Evolutionary conservation across 2,888 invertebrate genomes (phyloP), one percentile per base, ranked within the genome.

Genomic region (Ashinkailepas kermadecensis): DNA sequence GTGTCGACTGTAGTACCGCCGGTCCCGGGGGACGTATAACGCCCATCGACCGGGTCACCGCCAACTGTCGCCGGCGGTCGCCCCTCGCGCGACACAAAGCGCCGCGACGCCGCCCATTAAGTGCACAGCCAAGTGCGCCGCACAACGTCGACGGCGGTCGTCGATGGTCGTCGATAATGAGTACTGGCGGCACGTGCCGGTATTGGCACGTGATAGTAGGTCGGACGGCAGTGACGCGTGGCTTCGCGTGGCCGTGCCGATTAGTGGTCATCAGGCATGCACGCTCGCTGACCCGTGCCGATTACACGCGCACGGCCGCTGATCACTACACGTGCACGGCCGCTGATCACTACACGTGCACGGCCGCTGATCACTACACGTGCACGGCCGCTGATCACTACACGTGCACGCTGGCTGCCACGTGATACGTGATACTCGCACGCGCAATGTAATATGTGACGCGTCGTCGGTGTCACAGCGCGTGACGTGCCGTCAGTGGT

Each of bases 21-120:
- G 39, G 11, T 56, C 74, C 23, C 74, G 21, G 21, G 74, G 74
- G 74, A 56, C 74, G 74, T 56, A 74, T 74, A 74, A 74, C 74
- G 21, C 74, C 74, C 9, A 74, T 74, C 74, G 74, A 74, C 54
- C 74, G 56, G 23, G 25, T 39, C 39, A 8, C 11, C 39, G 39
- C 54, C 74, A 74, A 74, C 74, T 74, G 74, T 74, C 74, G 74
- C 54, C 54, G 74, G 21, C 54, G 59, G 59, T 7, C 59, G 12
- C 15, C 59, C 59, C 11, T 59, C 59, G 15, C 21, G 56, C 70
- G 1, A 6, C 70, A 70, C 70, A 74, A 74, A 74, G 74, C 39
- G 21, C 56, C 74, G 54, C 70, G 54, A 3, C 54, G 39, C 15
- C 15, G 18, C 67, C 9, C 67, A 25, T 67, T 25, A 25, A 13